Evolutionary conservation across 2,888 invertebrate species (phyloP), one percentile per base, ranked within the genome.

Genomic region (Acanthoscelides obtectus): DNA sequence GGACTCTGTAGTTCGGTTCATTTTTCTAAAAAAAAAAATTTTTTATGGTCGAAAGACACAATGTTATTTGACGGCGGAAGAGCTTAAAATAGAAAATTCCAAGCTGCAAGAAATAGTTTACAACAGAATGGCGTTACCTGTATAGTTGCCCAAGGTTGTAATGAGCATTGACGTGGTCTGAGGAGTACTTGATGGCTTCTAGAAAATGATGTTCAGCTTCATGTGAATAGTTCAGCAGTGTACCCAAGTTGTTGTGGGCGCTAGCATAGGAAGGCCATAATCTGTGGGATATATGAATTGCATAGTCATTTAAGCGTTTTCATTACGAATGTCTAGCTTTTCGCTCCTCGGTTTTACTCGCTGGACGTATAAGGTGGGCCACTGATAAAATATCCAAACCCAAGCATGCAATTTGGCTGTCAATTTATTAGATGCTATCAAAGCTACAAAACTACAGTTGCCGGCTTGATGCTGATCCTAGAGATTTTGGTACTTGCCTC

Each of bases 201-300:
- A 92, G 86, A 86, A 94, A 95, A 83, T 94, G 94, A 74, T 88
- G 86, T 81, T 94, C 94, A 0, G 95, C 94, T 77, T 90, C 89
- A 0, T 89, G 88, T 2, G 88, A 87, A 69, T 91, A 91, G 73
- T 88, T 87, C 78, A 94, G 89, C 75, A 95, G 84, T 0, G 94
- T 95, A 22, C 94, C 96, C 69, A 96, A 88, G 86, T 96, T 96
- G 84, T 95, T 95, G 86, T 94, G 94, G 0, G 95, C 94, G 81
- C 94, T 94, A 5, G 95, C 93, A 83, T 95, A 94, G 64, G 91
- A 89, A 12, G 94, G 94, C 93, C 94, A 95, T 68, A 95, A 84
- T 81, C 95, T 95, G 87, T 22, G 87, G 84, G 71, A 77, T 3
- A 17, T 12, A 45, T 25, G 6, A 73, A 63, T 12, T 17, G 63